Percentiles rank a stretch among this genome's conserved stretches.
Conservation (phyloP, 2,113 vertebrate species). For the Bagarius yarrelli region DNA sequence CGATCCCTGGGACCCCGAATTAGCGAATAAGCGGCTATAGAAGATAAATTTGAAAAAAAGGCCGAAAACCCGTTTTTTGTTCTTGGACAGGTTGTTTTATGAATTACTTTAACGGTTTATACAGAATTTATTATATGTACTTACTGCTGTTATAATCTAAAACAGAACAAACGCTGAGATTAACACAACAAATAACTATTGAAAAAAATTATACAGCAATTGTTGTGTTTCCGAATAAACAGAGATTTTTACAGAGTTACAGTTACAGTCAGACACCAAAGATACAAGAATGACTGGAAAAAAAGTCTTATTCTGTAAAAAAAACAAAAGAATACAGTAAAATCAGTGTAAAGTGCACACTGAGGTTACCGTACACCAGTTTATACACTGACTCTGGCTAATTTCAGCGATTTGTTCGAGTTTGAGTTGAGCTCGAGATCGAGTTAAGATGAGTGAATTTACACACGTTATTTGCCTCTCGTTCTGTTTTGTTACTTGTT, state of each 20-base stretch:
- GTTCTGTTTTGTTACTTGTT: neutral
- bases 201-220: too few species aligned
- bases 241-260: too few species aligned
- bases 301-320: too few species aligned
- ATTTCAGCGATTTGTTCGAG: too few species aligned
- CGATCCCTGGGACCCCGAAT: too few species aligned
- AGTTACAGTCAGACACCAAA: neutral
- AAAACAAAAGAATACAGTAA: neutral
- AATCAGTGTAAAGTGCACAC: neutral
- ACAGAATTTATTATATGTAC: neutral
- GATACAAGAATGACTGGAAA: neutral
- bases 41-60: neutral
- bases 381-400: neutral
- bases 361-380: neutral
- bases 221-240: too few species aligned
- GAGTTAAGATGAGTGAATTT: neutral
- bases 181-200: too few species aligned
- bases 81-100: neutral
- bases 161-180: neutral
- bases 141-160: neutral
- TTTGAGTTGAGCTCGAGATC: too few species aligned
- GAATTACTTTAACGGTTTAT: too few species aligned
- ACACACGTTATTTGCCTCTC: neutral
- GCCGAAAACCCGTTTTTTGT: neutral
- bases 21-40: too few species aligned